These are phyloP conservation scores for Caerostris darwini DNA, from an alignment of 1,140 invertebrate genomes.

Conservation along the genomic window DNA sequence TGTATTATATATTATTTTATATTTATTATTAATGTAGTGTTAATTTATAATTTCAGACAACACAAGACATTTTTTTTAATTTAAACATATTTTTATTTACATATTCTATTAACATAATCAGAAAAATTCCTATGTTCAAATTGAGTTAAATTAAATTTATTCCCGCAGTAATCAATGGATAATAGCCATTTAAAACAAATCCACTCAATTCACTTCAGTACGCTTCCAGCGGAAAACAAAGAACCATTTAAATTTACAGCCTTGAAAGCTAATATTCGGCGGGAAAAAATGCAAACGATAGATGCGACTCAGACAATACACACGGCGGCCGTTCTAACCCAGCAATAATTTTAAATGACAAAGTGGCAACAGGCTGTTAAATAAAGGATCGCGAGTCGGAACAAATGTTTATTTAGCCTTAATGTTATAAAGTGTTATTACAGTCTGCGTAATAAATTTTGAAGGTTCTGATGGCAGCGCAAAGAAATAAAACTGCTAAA, in stretches of 20 bases:
- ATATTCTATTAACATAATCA: too few relatives aligned
- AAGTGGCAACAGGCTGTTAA: conserved; percentile 68
- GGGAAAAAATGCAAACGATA: conserved; percentile 23
- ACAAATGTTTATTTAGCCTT: conserved; percentile 75
- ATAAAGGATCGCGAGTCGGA: conserved; percentile 56
- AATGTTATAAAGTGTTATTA: conserved; percentile 76
- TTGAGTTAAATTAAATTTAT: conserved; percentile 16
- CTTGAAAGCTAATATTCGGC: not conserved
- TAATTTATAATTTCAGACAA: too few relatives aligned
- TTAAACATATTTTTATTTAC: too few relatives aligned
- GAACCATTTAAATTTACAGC: not conserved
- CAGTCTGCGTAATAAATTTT: conserved; percentile 67
- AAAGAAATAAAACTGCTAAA: conserved; percentile 68
- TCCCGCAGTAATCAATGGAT: not conserved
- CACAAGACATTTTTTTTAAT: too few relatives aligned
- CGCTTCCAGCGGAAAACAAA: not conserved
- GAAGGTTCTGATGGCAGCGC: conserved; percentile 36
- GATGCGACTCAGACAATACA: conserved; percentile 40
- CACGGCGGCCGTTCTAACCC: conserved; percentile 57
- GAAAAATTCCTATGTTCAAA: not conserved
- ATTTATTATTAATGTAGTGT: too few relatives aligned
- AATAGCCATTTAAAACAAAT: conserved; percentile 22
- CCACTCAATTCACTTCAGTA: conserved; percentile 1
- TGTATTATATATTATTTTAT: not conserved
- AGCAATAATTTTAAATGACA: conserved; percentile 72